Evolutionary conservation across 2,797 vertebrate genomes (phyloP).

Genomic region (Falco peregrinus): DNA sequence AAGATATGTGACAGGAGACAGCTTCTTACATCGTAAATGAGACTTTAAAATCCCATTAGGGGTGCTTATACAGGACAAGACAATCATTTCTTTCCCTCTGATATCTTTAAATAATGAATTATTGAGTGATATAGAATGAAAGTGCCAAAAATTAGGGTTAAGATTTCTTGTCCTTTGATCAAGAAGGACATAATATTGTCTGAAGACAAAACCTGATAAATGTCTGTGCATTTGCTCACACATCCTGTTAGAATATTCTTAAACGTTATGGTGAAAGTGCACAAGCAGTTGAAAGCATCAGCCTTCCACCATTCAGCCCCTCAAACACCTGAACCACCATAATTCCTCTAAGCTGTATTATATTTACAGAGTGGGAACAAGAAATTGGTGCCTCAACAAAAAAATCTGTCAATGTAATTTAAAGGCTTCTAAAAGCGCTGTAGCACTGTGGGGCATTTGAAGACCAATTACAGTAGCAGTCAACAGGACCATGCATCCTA

Average conservation of each 20-base stretch:
- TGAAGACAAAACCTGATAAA: not conserved
- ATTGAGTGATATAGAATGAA: not conserved
- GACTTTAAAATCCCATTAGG: not conserved
- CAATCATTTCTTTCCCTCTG: not conserved
- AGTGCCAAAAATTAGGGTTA: not conserved
- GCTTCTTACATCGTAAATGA: not conserved
- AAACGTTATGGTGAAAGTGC: accelerated
- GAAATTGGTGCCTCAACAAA: not conserved
- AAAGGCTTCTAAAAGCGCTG: not conserved
- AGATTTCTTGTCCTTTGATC: not conserved
- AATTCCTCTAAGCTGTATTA: not conserved
- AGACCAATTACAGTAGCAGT: not conserved
- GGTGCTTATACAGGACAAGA: not conserved
- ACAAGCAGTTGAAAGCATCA: not conserved
- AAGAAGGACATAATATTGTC: not conserved
- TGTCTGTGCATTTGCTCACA: not conserved
- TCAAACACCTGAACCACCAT: not conserved
- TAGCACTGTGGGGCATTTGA: not conserved
- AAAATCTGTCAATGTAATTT: not conserved
- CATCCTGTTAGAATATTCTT: not conserved
- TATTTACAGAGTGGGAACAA: not conserved
- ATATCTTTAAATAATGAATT: not conserved
- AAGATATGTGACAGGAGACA: not conserved
- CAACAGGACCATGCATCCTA: not conserved
- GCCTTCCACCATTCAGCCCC: not conserved